Conservation (phyloP, 2,888 invertebrate genomes). For the Chirona hameri region DNA sequence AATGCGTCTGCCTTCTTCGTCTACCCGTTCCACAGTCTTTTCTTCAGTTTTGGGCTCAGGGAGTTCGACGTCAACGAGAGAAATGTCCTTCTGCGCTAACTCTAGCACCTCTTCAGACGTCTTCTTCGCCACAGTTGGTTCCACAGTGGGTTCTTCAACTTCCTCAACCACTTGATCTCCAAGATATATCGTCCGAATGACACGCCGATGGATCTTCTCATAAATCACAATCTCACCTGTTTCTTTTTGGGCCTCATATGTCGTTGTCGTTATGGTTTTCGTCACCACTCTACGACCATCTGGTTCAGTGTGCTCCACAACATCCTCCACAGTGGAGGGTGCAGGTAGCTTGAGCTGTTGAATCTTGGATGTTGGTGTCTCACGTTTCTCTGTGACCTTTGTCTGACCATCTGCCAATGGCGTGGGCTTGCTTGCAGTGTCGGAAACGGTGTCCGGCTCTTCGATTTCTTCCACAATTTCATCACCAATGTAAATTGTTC, state of each 20-base stretch:
- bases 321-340: neutral
- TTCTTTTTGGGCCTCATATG: neutral
- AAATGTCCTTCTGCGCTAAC: neutral
- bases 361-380: too few relatives aligned
- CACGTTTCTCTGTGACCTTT: too few relatives aligned
- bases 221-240: neutral
- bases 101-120: neutral
- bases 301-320: neutral
- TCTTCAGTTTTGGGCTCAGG: neutral
- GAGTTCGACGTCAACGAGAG: neutral
- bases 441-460: neutral
- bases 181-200: neutral
- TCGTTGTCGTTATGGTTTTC: neutral
- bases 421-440: too few relatives aligned
- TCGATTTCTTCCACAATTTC: neutral
- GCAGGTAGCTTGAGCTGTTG: neutral
- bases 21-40: neutral
- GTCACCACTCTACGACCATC: neutral
- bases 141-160: neutral
- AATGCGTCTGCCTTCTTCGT: neutral
- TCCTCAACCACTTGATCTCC: neutral
- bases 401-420: too few relatives aligned
- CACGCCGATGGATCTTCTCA: neutral
- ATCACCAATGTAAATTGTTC: neutral
- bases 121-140: neutral